Evolutionary conservation across 2,113 vertebrate genomes (phyloP), one percentile per base, ranked within the genome.

Genomic region (Rhinopomastus cyanomelas): DNA sequence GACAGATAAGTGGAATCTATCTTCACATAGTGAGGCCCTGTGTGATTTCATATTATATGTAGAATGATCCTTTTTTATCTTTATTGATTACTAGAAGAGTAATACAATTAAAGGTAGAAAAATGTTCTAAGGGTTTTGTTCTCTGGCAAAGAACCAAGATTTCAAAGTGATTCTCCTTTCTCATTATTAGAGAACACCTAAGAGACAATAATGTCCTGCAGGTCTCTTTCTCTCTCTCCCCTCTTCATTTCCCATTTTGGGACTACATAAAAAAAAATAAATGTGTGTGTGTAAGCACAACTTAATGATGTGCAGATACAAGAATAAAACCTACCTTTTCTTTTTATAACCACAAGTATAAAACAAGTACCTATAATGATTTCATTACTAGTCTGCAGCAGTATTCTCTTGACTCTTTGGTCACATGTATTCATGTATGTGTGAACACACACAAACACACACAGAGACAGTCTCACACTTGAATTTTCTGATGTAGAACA

Each of bases 41-140:
- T 82, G 81, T 90, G 72, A 88, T 90, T 96, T 87, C 89, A 83
- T 76, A 89, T 81, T 82, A 29, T 83, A 87, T 39, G 30, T 29
- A 92, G 85, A 91, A 89, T 49, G 52, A 44, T 93, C 75, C 85
- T 94, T 95, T 94, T 95, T 95, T 90, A 74, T 95, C 84, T 93
- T 93, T 95, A 96, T 91, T 66, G 95, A 95, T 91, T 94, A 93
- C 86, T 82, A 85, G 64, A 90, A 88, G 60, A 77, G 89, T 91
- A 92, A 95, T 92, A 88, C 83, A 91, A 96, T 95, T 95, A 96
- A 92, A 88, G 68, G 87, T 64, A 94, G 74, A 32, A 94, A 90
- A 90, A 89, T 52, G 37, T 36, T 86, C 84, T 77, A 81, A 76
- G 66, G 12, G 46, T 88, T 88, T 81, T 91, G 37, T 97, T 86